A percentile compares a stretch with the other conserved stretches of the same genome.
phyloP scores from a whole-genome alignment of 2,113 vertebrate species.

The Oncorhynchus tshawytscha region DNA sequence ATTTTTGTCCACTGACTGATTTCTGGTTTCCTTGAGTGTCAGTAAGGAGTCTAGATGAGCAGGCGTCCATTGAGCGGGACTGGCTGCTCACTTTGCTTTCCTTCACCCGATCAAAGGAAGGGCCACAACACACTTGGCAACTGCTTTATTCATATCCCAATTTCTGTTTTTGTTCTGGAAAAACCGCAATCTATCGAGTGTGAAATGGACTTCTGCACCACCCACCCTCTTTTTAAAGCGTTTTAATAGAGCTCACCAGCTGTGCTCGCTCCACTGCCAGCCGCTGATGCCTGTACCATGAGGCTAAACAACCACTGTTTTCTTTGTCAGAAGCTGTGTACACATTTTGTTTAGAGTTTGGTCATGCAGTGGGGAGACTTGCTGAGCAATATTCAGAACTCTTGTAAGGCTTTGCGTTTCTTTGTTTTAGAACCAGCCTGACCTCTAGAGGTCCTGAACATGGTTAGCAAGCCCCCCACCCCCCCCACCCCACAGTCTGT shows the following conservation, averaged over 20 bases:
- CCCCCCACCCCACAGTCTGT: background rate
- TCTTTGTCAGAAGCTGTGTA: conserved; percentile 7
- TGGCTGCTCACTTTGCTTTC: background rate
- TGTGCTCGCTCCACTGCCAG: background rate
- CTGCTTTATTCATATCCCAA: conserved; percentile 21
- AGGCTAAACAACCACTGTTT: conserved; percentile 10
- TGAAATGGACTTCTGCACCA: conserved; percentile 41
- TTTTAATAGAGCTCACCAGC: conserved; percentile 10
- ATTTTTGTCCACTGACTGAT: background rate
- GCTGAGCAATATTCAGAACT: background rate
- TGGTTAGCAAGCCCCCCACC: background rate
- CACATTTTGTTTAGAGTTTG: conserved; percentile 9
- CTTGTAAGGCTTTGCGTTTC: background rate
- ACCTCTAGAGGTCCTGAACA: background rate
- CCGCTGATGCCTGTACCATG: background rate
- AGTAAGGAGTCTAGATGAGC: background rate
- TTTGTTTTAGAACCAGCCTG: background rate
- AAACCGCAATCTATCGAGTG: conserved; percentile 29
- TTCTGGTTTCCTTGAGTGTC: background rate
- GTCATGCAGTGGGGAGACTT: background rate
- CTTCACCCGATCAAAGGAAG: background rate
- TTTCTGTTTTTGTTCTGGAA: conserved; percentile 3
- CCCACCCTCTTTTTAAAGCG: background rate
- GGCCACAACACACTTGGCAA: background rate
- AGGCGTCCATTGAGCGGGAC: background rate